Evolutionary conservation across 2,888 invertebrate species (phyloP).

Genomic region (Coecobrya sp.): DNA sequence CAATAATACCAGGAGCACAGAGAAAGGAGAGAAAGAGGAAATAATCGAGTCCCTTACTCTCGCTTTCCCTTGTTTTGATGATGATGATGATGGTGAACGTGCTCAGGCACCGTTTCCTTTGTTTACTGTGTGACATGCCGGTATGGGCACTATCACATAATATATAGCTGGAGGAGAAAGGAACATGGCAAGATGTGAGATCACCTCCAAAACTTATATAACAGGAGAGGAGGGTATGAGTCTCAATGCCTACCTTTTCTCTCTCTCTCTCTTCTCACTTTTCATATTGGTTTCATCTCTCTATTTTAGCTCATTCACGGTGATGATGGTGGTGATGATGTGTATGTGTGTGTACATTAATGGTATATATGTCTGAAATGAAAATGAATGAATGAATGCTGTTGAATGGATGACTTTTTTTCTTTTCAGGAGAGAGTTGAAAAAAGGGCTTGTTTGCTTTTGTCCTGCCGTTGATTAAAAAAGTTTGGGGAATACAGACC

Average conservation of each 20-base stretch:
- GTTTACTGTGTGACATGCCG: constrained; percentile 51
- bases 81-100: constrained; percentile 24
- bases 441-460: constrained; percentile 30
- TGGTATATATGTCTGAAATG: neutral
- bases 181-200: constrained; percentile 22
- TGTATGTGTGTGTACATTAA: neutral
- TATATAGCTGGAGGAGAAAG: constrained; percentile 2
- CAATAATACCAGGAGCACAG: neutral
- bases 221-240: neutral
- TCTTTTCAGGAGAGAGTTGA: neutral
- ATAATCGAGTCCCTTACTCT: constrained; percentile 14
- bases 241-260: neutral
- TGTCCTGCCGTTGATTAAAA: constrained; percentile 44
- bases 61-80: constrained; percentile 27
- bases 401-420: constrained; percentile 12
- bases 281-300: constrained; percentile 13
- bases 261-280: neutral
- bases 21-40: constrained; percentile 19
- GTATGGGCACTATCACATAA: constrained; percentile 7
- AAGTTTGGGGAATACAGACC: neutral
- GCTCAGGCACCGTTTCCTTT: constrained; percentile 45
- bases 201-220: constrained; percentile 18
- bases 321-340: neutral
- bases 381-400: constrained; percentile 20
- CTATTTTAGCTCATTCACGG: neutral